Percentiles rank a stretch among this genome's conserved stretches.
These are phyloP conservation scores for Ceyx melanurus DNA, from an alignment of 2,113 vertebrate genomes.

Conservation along the genomic window DNA sequence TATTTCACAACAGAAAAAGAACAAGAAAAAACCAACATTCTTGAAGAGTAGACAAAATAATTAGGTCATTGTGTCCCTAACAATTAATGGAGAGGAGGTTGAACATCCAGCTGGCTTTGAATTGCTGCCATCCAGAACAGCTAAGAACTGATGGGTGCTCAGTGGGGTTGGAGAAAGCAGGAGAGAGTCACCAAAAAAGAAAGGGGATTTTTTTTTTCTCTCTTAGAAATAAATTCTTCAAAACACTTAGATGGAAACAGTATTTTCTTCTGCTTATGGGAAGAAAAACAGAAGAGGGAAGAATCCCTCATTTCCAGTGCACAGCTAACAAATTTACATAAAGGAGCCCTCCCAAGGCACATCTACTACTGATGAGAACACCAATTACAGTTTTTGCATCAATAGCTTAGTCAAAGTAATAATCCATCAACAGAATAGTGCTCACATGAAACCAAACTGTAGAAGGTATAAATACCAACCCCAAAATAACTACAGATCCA, in stretches of 20 bases:
- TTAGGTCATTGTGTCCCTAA: background rate
- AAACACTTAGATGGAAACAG: background rate
- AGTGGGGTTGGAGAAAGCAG: background rate
- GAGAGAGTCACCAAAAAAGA: background rate
- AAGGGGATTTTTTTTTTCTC: background rate
- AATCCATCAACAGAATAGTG: background rate
- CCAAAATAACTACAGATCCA: background rate
- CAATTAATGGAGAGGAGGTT: background rate
- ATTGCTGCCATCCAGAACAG: background rate
- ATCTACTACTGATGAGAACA: background rate
- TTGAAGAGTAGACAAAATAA: background rate
- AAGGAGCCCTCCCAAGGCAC: background rate
- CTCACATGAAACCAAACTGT: background rate
- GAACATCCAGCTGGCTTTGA: background rate
- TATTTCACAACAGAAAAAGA: slow-evolving; percentile 1
- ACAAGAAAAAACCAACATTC: background rate
- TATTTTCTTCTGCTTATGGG: background rate
- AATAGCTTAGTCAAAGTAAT: background rate
- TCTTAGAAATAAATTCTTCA: background rate
- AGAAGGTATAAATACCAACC: background rate
- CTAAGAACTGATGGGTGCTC: background rate
- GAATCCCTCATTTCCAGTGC: background rate
- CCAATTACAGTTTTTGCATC: background rate
- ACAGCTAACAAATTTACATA: background rate
- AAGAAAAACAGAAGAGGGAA: background rate